These are phyloP conservation scores for Arion vulgaris DNA, from an alignment of 1,140 invertebrate species.

Conservation along the genomic window DNA sequence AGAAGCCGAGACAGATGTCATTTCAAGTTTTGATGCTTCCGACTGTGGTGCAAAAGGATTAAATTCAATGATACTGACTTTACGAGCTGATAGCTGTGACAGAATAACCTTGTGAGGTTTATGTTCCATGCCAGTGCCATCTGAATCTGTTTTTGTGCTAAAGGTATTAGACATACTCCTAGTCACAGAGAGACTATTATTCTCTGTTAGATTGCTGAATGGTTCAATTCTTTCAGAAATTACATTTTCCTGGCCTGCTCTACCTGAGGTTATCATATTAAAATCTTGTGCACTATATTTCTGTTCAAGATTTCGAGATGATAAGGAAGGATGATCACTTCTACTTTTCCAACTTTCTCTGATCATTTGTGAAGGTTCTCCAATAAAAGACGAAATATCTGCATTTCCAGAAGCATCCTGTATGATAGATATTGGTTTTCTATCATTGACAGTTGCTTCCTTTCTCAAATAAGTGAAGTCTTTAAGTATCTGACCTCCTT, in stretches of 20 bases:
- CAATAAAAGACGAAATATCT: neutral
- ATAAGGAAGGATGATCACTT: neutral
- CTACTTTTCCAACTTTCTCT: neutral
- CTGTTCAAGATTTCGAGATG: neutral
- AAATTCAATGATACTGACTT: neutral
- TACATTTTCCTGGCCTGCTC: neutral
- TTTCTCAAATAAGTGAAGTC: too few relatives aligned
- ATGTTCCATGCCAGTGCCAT: neutral
- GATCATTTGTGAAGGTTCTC: neutral
- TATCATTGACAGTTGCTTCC: neutral
- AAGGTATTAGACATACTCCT: neutral
- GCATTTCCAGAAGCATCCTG: neutral
- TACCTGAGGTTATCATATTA: neutral
- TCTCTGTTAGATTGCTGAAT: neutral
- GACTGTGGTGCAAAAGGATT: neutral
- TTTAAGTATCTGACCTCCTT: neutral
- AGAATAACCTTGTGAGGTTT: neutral
- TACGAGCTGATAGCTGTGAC: neutral
- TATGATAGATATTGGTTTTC: neutral
- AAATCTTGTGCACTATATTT: neutral
- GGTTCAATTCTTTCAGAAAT: neutral
- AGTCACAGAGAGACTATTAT: neutral
- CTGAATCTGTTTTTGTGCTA: neutral
- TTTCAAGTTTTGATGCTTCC: neutral
- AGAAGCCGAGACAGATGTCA: neutral